A percentile compares a stretch with the other conserved stretches of the same genome.
These are phyloP conservation scores for Tolypeutes matacus DNA, from an alignment of 2,797 vertebrate species.

Conservation along the genomic window DNA sequence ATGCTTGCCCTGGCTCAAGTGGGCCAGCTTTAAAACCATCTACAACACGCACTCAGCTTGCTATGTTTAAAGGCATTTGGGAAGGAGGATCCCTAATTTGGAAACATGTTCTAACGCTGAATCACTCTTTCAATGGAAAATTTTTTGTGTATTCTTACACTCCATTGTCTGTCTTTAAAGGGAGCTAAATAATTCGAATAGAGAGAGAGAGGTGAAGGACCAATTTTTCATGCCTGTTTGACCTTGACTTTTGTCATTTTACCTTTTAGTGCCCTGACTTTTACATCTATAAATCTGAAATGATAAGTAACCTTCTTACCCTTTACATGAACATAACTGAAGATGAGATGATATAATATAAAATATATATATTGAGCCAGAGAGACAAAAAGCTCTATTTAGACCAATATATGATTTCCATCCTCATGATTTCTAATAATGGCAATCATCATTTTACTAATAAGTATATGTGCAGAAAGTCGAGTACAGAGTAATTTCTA, in stretches of 20 bases:
- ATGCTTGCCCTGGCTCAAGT: not conserved
- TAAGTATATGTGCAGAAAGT: not conserved
- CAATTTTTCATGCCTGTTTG: not conserved
- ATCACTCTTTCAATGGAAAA: not conserved
- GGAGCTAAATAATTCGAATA: constrained; percentile 46
- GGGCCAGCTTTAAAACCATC: constrained; percentile 16
- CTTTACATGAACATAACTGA: constrained; percentile 15
- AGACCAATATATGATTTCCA: constrained; percentile 38
- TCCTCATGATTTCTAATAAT: constrained; percentile 25
- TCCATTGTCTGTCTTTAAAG: constrained; percentile 54
- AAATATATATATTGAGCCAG: not conserved
- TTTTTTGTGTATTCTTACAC: not conserved
- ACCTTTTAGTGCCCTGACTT: constrained; percentile 19
- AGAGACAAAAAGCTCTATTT: constrained; percentile 43
- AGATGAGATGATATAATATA: not conserved
- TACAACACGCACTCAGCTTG: not conserved
- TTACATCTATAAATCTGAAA: constrained; percentile 35
- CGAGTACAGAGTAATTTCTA: constrained; percentile 15
- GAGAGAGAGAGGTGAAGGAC: not conserved
- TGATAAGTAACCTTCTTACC: not conserved
- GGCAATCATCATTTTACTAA: not conserved
- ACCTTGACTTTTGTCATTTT: constrained; percentile 15
- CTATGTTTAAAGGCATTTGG: not conserved
- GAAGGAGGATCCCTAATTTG: constrained; percentile 45
- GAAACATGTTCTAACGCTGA: constrained; percentile 36